Percentiles rank a stretch among this genome's conserved stretches.
Conservation (phyloP, 2,797 vertebrate genomes). For the Danio albolineatus region DNA sequence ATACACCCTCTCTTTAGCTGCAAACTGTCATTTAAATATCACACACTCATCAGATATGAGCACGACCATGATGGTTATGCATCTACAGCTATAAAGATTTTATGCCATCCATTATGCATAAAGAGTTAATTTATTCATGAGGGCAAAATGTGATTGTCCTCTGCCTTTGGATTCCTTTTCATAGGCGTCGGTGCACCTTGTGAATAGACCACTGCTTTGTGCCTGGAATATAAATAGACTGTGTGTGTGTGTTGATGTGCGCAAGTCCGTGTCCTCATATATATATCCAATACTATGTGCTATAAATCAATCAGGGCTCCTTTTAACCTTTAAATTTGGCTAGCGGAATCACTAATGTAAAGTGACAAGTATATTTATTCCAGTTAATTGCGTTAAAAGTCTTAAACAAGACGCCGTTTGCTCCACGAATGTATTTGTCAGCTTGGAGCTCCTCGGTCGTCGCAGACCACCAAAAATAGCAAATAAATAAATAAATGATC, state of each 20-base stretch:
- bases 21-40: constrained; percentile 91
- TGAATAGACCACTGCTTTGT: constrained; percentile 60
- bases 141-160: constrained; percentile 82
- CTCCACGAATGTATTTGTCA: not conserved
- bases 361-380: constrained; percentile 12
- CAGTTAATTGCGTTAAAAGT: constrained; percentile 44
- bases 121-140: constrained; percentile 91
- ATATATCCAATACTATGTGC: not conserved
- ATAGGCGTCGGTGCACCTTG: constrained; percentile 54
- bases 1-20: constrained; percentile 75
- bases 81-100: constrained; percentile 89
- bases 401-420: constrained; percentile 42
- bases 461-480: constrained; percentile 15
- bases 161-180: constrained; percentile 75
- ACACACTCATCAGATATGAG: constrained; percentile 82
- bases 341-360: constrained; percentile 19
- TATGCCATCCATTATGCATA: constrained; percentile 92
- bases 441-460: not conserved
- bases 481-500: constrained; percentile 25
- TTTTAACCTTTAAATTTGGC: constrained; percentile 32
- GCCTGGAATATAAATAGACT: constrained; percentile 58
- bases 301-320: constrained; percentile 35
- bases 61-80: constrained; percentile 78
- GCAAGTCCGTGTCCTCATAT: constrained; percentile 24
- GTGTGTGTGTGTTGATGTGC: constrained; percentile 34